A percentile compares a stretch with the other conserved stretches of the same genome.
Evolutionary conservation across 2,113 vertebrate species (phyloP).

Genomic region (Microtus richardsoni): DNA sequence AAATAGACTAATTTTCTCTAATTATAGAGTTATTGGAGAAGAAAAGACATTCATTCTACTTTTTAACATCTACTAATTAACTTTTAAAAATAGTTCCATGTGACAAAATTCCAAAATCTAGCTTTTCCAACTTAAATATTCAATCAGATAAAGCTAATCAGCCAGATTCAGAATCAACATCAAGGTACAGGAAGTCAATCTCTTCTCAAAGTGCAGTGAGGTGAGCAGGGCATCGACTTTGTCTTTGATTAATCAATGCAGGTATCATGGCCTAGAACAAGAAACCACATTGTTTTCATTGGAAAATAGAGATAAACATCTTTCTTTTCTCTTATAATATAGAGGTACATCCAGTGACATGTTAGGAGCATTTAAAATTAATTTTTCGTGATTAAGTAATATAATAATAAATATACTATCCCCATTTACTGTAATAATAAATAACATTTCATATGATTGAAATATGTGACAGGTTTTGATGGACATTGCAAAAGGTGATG

Average conservation of each 20-base stretch:
- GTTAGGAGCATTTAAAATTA: background rate
- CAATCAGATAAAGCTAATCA: background rate
- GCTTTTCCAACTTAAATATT: background rate
- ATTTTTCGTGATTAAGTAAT: background rate
- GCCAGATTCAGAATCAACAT: background rate
- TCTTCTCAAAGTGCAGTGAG: background rate
- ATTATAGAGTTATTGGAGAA: background rate
- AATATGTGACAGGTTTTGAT: background rate
- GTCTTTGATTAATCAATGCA: background rate
- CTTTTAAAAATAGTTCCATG: background rate
- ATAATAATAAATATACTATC: background rate
- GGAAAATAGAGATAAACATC: background rate
- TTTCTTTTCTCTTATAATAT: background rate
- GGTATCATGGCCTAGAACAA: background rate
- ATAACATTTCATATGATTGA: background rate
- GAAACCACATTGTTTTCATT: background rate
- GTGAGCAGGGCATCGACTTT: background rate
- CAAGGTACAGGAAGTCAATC: background rate
- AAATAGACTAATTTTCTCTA: background rate
- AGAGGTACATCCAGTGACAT: background rate
- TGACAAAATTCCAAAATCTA: background rate
- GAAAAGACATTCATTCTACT: background rate
- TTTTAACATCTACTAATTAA: slow-evolving; percentile 13
- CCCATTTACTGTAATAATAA: background rate
- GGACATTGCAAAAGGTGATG: background rate